These are phyloP conservation scores for Rafetus swinhoei DNA, from an alignment of 2,113 vertebrate genomes.

Conservation along the genomic window DNA sequence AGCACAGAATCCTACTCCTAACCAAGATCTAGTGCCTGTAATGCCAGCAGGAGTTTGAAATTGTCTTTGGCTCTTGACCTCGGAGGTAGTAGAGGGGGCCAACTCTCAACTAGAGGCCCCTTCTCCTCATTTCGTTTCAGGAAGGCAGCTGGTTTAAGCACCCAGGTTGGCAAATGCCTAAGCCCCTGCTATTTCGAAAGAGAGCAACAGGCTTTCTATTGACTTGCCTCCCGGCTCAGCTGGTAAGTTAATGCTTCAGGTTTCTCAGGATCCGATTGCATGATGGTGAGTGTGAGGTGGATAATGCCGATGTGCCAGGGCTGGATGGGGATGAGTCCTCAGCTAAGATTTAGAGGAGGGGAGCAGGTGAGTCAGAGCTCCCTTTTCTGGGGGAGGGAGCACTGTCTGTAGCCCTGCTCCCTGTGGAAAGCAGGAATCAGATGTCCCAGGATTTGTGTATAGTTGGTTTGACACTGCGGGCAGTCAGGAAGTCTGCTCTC, in stretches of 20 bases:
- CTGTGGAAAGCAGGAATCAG: neutral
- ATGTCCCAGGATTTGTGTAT: too few relatives aligned
- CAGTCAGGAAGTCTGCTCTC: neutral
- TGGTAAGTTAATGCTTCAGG: conserved; percentile 28
- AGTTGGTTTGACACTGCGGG: neutral
- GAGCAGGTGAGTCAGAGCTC: neutral
- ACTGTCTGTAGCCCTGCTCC: neutral
- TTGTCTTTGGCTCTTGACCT: neutral
- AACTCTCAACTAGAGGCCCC: neutral
- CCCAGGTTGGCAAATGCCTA: neutral
- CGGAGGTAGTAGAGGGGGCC: neutral
- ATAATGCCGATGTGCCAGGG: too few relatives aligned
- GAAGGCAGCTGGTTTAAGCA: conserved; percentile 29
- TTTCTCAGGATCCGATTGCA: neutral
- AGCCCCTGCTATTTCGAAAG: conserved; percentile 24
- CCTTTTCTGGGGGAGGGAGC: neutral
- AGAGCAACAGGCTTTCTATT: neutral
- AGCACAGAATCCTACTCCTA: neutral
- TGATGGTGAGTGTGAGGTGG: neutral
- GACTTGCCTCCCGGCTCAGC: conserved; percentile 7
- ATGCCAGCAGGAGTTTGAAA: neutral
- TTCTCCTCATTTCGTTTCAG: neutral
- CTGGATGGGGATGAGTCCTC: neutral
- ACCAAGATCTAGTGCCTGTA: neutral
- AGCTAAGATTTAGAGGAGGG: neutral